Evolutionary conservation across 1,140 invertebrate genomes (phyloP), one percentile per base, ranked within the genome.

Genomic region (Drosophila oshimai): DNA sequence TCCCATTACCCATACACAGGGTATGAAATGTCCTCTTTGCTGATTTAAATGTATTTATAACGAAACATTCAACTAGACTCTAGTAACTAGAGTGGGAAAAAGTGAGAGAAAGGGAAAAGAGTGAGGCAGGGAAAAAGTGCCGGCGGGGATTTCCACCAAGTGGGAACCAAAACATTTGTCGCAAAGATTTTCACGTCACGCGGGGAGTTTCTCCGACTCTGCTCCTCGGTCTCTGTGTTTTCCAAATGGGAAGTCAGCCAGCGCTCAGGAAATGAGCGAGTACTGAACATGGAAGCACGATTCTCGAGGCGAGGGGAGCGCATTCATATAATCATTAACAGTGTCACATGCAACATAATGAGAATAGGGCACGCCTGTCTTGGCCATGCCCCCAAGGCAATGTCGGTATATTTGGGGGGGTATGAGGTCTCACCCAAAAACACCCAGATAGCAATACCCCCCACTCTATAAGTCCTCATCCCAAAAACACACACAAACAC

Each of bases 121-220:
- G 24, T 37, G n/a, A 39, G 4, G 12, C 22, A 7, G 13, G 20
- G 49, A 60, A 62, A 37, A 24, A 44, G 20, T 20, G 53, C 58
- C 28, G 58, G 54, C 53, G 76, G 80, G 80, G 64, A 65, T 69
- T 77, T 83, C 69, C 78, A 79, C 22, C 79, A 76, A 89, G 75
- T 80, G 80, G 79, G 86, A 89, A 89, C 75, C 86, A 86, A 89
- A 89, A 89, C 84, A 89, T 86, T 89, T 89, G 84, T 89, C 79
- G 57, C 72, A 73, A 64, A 89, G 84, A 89, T 89, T 89, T 86
- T 89, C 86, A 86, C 74, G 79, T 75, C 80, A 80, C 67, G 57
- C 41, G 37, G 74, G 53, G 55, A 65, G 74, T 61, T 68, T 42
- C 36, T 13, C 29, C 15, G 29, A 13, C 37, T 4, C 34, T 20